A percentile compares a stretch with the other conserved stretches of the same genome.
Evolutionary conservation across 2,797 vertebrate genomes (phyloP).

Genomic region (Rhinella marina): DNA sequence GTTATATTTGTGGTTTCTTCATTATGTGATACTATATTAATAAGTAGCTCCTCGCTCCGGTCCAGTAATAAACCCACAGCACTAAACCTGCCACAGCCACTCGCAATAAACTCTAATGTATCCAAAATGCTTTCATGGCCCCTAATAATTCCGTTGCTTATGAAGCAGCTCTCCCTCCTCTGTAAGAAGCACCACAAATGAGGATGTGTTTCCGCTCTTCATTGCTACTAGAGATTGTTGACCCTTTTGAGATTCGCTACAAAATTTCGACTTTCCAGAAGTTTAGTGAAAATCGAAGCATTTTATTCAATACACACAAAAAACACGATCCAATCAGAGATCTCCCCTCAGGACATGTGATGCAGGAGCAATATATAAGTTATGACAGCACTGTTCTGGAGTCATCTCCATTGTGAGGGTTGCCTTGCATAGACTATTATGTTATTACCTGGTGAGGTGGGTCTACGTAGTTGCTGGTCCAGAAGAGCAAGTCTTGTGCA

Average conservation of each 20-base stretch:
- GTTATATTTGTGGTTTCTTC: constrained; percentile 22
- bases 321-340: not conserved
- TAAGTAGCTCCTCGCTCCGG: constrained; percentile 14
- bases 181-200: constrained; percentile 21
- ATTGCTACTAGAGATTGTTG: not conserved
- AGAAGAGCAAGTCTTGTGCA: too few species aligned
- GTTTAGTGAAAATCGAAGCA: not conserved
- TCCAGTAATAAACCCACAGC: constrained; percentile 42
- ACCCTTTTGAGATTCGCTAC: not conserved
- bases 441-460: too few species aligned
- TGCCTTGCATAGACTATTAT: too few species aligned
- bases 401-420: too few species aligned
- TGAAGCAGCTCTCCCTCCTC: constrained; percentile 17
- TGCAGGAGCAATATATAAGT: too few species aligned
- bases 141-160: constrained; percentile 52
- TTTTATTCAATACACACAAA: not conserved
- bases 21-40: constrained; percentile 46
- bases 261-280: not conserved
- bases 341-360: not conserved
- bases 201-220: not conserved
- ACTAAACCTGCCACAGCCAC: constrained; percentile 39
- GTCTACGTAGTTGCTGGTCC: too few species aligned
- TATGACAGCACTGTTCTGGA: too few species aligned
- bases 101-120: constrained; percentile 54
- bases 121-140: constrained; percentile 42